These are phyloP conservation scores for Scopus umbretta DNA, from an alignment of 2,113 vertebrate genomes.

Conservation along the genomic window DNA sequence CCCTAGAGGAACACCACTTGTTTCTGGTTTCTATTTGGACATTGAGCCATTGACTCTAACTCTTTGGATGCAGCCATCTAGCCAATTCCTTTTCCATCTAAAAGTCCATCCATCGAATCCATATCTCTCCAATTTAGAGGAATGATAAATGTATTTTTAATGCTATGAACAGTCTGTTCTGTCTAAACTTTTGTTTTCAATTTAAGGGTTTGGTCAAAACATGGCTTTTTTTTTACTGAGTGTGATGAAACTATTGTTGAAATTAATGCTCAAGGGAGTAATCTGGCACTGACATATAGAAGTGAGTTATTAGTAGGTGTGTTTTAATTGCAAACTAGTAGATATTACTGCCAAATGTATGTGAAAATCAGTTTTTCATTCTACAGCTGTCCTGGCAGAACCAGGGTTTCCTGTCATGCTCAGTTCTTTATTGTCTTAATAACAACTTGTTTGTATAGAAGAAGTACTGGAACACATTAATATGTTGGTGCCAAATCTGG, in stretches of 20 bases:
- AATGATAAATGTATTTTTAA: neutral
- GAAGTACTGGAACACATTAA: neutral
- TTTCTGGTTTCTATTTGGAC: neutral
- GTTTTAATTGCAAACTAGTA: neutral
- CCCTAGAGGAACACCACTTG: neutral
- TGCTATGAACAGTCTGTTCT: neutral
- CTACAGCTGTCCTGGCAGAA: neutral
- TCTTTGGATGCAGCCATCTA: neutral
- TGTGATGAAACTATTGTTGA: neutral
- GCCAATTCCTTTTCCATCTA: neutral
- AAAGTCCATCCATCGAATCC: neutral
- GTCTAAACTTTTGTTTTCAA: neutral
- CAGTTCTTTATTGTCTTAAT: neutral
- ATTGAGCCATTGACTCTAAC: neutral
- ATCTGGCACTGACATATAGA: neutral
- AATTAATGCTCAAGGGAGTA: neutral
- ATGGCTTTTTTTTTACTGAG: neutral
- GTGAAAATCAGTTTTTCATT: neutral
- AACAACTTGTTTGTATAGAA: neutral
- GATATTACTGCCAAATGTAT: neutral
- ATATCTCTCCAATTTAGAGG: neutral
- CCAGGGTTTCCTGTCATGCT: neutral
- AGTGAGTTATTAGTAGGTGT: neutral
- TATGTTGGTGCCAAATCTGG: neutral
- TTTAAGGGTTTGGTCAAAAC: neutral